Base-by-base conservation (phyloP, 2,797 vertebrate species). In the Tadarida brasiliensis region DNA sequence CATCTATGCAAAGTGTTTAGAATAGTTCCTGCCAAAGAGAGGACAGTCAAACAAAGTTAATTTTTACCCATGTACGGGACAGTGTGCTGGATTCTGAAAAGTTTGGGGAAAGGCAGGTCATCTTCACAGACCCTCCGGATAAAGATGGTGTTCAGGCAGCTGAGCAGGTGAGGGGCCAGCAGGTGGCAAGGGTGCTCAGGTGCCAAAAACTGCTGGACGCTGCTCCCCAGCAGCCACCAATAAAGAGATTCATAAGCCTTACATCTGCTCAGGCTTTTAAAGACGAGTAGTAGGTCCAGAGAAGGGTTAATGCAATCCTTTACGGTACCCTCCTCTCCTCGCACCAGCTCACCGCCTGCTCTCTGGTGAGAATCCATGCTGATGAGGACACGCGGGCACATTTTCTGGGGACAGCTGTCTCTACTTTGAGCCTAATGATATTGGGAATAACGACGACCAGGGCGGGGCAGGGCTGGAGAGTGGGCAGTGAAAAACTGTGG, bases 351-450 rank as follows among this genome's bases (percentile, higher is more conserved):
- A 24, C 56, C 6, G 35, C 65, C 71, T 83, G 47, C 59, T 76
- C 68, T 71, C 87, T 94, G 95, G 1, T 11, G 96, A 94, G 94
- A 90, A 35, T 73, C 76, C 26, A 8, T 1, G 14, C 63, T 80
- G 90, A 92, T 77, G 82, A 85, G 54, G 84, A 91, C 35, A 24
- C n/a, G 56, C 0, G 0, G 33, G 57, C 61, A 26, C 56, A 92
- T 97, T 96, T 98, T 97, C 91, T 85, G 91, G 78, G 77, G 84
- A 93, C 97, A 97, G 96, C 95, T 98, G 97, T 95, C 94, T 91
- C 94, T 61, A 95, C 92, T 67, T 87, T 82, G 30, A 89, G 93
- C 51, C 90, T 97, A 97, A 97, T 95, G 86, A 96, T 71, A 61
- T 11, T 74, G 96, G 83, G 95, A 94, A 95, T 96, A 54, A 57